Conservation (phyloP, 30 jellyfish, hydroid and myxozoan genomes). For the Rhopilema esculentum region DNA sequence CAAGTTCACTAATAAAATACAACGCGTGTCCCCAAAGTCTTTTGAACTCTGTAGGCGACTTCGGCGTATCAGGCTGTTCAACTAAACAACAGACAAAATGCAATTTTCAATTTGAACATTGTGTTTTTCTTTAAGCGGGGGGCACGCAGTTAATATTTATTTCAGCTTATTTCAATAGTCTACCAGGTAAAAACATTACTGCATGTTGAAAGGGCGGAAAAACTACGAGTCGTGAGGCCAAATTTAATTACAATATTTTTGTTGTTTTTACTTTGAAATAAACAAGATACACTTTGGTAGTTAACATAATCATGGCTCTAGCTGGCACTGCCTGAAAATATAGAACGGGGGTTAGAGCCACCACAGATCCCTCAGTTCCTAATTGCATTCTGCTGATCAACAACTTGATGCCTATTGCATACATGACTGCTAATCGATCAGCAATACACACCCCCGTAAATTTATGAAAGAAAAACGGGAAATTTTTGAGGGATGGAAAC, state of each 20-base stretch:
- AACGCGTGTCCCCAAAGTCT: slow-evolving; percentile 51
- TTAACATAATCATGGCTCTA: too few relatives aligned
- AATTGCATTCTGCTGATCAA: too few relatives aligned
- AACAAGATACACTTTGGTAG: too few relatives aligned
- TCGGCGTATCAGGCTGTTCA: slow-evolving; percentile 32
- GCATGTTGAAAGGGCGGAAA: too few relatives aligned
- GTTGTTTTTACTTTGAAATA: too few relatives aligned
- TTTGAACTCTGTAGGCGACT: slow-evolving; percentile 21
- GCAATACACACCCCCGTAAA: background rate
- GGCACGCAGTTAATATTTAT: background rate
- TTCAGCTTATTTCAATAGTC: background rate
- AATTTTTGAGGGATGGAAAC: background rate
- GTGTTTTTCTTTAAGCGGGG: background rate
- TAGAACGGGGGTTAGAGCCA: background rate
- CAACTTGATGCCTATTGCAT: too few relatives aligned
- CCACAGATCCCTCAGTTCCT: background rate
- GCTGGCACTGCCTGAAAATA: background rate
- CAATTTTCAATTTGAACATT: background rate
- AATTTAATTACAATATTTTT: too few relatives aligned
- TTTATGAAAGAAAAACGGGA: background rate
- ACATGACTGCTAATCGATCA: background rate
- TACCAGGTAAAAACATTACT: too few relatives aligned
- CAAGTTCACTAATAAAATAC: slow-evolving; percentile 46
- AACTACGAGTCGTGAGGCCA: too few relatives aligned
- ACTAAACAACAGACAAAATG: background rate